Conservation (phyloP, 2,888 invertebrate genomes). For the Fabriciana adippe region DNA sequence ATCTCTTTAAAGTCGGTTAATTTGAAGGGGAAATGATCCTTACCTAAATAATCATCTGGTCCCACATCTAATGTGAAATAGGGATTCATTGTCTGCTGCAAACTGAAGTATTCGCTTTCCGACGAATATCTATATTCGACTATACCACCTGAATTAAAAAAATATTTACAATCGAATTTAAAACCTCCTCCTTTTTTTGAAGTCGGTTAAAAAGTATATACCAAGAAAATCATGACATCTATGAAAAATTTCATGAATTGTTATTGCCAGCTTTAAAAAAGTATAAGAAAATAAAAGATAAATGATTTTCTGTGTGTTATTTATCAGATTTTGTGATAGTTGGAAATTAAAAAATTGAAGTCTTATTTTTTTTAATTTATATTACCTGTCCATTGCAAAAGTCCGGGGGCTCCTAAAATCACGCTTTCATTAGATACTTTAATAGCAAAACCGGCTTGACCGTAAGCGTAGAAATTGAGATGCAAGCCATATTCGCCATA, state of each 20-base stretch:
- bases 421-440: conserved; percentile 72
- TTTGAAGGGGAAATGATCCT: conserved; percentile 22
- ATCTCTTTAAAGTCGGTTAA: no score
- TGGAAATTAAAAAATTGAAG: background rate
- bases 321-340: background rate
- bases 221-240: background rate
- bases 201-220: no score
- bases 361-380: background rate
- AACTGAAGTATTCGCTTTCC: conserved; percentile 32
- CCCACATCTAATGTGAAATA: conserved; percentile 63
- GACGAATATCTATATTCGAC: conserved; percentile 50
- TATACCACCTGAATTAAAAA: conserved; percentile 63
- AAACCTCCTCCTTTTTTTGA: no score
- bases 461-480: conserved; percentile 75
- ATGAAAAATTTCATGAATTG: no score
- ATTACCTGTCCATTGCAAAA: conserved; percentile 83
- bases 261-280: no score
- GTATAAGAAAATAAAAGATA: no score
- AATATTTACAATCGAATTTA: background rate
- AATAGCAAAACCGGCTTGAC: conserved; percentile 77
- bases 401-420: conserved; percentile 83
- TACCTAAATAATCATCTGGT: conserved; percentile 78
- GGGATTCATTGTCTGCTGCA: conserved; percentile 62
- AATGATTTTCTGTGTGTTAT: no score
- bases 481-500: conserved; percentile 61